These are phyloP conservation scores for Pseudomyrmex dendroicus DNA, from an alignment of 1,140 invertebrate genomes.

Conservation along the genomic window DNA sequence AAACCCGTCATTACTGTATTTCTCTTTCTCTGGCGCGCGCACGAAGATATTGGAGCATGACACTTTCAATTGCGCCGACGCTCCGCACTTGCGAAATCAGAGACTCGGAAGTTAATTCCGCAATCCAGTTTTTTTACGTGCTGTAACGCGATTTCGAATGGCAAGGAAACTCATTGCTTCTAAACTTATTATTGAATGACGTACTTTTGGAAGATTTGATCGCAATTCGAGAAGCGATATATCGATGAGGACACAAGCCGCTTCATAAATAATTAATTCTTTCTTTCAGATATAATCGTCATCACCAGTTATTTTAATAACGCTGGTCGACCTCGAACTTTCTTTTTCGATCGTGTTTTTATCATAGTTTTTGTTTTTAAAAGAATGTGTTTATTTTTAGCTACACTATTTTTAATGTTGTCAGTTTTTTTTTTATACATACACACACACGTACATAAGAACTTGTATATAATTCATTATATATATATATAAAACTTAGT, in stretches of 20 bases:
- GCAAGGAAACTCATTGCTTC: neutral
- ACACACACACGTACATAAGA: too few relatives aligned
- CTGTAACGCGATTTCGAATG: constrained; percentile 21
- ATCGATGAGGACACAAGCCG: neutral
- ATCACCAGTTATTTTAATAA: neutral
- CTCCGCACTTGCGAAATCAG: constrained; percentile 15
- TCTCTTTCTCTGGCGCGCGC: constrained; percentile 25
- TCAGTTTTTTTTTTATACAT: too few relatives aligned
- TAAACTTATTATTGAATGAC: neutral
- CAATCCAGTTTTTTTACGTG: neutral
- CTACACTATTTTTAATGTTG: constrained; percentile 3
- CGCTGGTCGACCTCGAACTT: neutral
- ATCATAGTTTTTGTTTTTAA: neutral
- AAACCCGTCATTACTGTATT: constrained; percentile 30
- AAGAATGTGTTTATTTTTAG: constrained; percentile 7
- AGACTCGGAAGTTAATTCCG: neutral
- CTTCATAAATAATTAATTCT: constrained; percentile 13
- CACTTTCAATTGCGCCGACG: constrained; percentile 29
- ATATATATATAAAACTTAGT: too few relatives aligned
- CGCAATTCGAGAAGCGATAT: neutral
- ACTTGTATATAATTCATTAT: too few relatives aligned
- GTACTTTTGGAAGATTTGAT: neutral
- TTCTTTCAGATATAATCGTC: neutral
- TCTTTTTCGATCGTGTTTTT: neutral
- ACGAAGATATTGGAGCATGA: constrained; percentile 49